Base-by-base conservation (phyloP, 1,140 invertebrate species). In the Whitmania pigra region DNA sequence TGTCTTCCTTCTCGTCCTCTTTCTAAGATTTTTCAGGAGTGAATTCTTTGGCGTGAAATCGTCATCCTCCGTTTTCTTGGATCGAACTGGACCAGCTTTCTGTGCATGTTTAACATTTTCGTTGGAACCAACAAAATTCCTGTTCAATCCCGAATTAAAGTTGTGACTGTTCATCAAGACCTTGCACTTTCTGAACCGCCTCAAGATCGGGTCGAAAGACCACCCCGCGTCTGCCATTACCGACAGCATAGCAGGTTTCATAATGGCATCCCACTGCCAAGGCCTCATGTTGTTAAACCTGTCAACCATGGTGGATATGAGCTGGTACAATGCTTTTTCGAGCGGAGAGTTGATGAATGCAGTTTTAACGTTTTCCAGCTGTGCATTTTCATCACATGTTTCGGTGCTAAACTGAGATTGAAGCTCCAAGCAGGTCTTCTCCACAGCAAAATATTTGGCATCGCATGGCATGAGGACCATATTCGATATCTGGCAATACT, bases 191-290 rank as follows among this genome's bases (percentile, higher is more conserved):
- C 53, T 73, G 25, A 36, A 25, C 54, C 55, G 72, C 27, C 25
- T 17, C 36, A 27, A 25, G 4, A 43, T 43, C 6, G 25, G 36
- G 43, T 53, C 49, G 22, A 0, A 31, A 15, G 53, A 27, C 66
- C 63, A 49, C 36, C 71, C 67, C 31, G 55, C 53, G 3, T 72
- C 71, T 13, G 27, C 22, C 57, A 69, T 53, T 13, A 69, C 69
- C 7, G 63, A 69, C n/a, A 70, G 71, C 40, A 54, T 66, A 43
- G 75, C 54, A 49, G 25, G 69, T 25, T 63, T 63, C 57, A 63
- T 63, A 20, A 22, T 63, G 6, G 22, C 57, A 63, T 63, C 29
- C 57, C 57, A 63, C 57, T 25, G 57, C 57, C 57, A 63, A 11
- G 57, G 57, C 29, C 57, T 63, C 29, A 25, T 63, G 57, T 63